Evolutionary conservation across 2,113 vertebrate species (phyloP), one percentile per base, ranked within the genome.

Genomic region (Centrocercus urophasianus): DNA sequence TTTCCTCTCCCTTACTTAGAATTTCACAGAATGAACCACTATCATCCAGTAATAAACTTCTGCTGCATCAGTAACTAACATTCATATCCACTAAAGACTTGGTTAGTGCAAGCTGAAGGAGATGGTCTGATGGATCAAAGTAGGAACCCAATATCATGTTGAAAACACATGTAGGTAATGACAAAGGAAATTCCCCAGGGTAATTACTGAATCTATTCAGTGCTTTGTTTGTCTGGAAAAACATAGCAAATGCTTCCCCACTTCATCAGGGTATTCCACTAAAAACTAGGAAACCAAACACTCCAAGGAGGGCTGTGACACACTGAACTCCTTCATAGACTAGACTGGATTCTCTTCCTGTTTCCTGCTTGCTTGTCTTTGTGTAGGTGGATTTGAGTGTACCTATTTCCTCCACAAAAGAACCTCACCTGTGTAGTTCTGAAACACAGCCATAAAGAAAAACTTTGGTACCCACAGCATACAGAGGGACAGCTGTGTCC

Each of bases 131-230:
- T 78, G 85, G 85, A 96, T 89, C 82, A 92, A 92, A 96, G 93
- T 30, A 85, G 90, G 88, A 95, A 95, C 89, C 83, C 87, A 90
- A 43, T 52, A 71, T 89, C 87, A 91, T 17, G 42, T 92, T 94
- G 89, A 92, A 92, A 95, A 95, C 87, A 92, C 72, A 11, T 89
- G 91, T 93, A 85, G 83, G 88, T 95, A 96, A 79, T 0, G 69
- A 96, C 95, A 94, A 95, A 96, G 88, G 89, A 95, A 96, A 94
- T 94, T 95, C 89, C 93, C 87, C 61, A 22, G 65, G 38, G 82
- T 93, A 91, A 94, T 83, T 93, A 91, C 48, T 64, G 85, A 89
- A 95, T 86, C 69, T 86, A 75, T 72, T 77, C 88, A 71, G 57
- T 32, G 75, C 76, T 93, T 95, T 88, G 77, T 91, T 96, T 94